A percentile compares a stretch with the other conserved stretches of the same genome.
Evolutionary conservation across 2,797 vertebrate species (phyloP).

Genomic region (Poeciliopsis gracilis): DNA sequence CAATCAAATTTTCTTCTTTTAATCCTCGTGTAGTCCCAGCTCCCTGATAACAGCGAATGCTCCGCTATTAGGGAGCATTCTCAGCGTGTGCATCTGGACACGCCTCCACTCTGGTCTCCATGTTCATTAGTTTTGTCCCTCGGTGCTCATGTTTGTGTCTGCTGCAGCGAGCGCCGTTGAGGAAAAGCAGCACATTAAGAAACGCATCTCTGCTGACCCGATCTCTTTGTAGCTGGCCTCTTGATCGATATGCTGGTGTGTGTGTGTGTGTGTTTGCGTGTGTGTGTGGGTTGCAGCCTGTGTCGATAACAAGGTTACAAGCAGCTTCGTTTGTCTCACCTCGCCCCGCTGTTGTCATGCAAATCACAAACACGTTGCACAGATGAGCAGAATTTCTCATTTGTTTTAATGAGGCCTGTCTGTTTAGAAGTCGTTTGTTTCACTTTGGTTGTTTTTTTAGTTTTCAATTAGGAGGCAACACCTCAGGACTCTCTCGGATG

Average conservation of each 20-base stretch:
- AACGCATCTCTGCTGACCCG: conserved; percentile 56
- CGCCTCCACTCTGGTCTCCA: conserved; percentile 1
- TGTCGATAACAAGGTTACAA: conserved; percentile 14
- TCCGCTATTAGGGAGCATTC: no score
- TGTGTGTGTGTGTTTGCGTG: conserved; percentile 3
- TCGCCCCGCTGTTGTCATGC: conserved; percentile 45
- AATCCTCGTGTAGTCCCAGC: background rate
- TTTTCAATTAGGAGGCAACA: conserved; percentile 58
- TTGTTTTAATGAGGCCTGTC: conserved; percentile 56
- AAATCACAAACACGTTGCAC: conserved; percentile 45
- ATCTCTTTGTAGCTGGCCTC: conserved; percentile 22
- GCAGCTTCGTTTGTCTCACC: background rate
- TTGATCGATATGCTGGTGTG: conserved; percentile 28
- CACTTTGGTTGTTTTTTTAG: conserved; percentile 40
- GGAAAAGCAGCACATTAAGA: conserved; percentile 56
- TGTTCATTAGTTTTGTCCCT: background rate
- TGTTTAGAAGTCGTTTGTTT: conserved; percentile 38
- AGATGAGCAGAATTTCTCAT: conserved; percentile 33
- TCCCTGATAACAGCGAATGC: background rate
- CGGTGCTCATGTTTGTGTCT: conserved; percentile 4
- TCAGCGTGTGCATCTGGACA: background rate
- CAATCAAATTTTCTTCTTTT: background rate
- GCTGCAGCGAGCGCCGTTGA: conserved; percentile 25
- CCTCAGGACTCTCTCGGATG: conserved; percentile 26
- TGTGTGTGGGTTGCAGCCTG: background rate